Conservation (phyloP, 2,888 invertebrate genomes). For the Meta bourneti region DNA sequence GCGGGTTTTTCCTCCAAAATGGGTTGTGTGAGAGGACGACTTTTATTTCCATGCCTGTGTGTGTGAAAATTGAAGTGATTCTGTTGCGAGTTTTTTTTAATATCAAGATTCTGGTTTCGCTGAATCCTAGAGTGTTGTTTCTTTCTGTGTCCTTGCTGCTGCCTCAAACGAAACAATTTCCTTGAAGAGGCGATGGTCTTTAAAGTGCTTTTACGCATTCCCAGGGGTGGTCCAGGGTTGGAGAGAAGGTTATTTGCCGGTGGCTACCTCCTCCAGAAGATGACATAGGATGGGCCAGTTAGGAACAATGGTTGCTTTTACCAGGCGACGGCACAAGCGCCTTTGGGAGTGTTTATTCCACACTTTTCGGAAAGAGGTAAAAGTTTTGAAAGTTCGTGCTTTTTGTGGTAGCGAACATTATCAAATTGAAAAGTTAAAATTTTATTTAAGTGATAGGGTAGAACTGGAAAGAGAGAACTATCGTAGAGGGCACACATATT, state of each 20-base stretch:
- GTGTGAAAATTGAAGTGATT: slow-evolving; percentile 33
- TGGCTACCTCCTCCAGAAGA: background rate
- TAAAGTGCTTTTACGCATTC: slow-evolving; percentile 14
- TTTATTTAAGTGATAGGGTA: background rate
- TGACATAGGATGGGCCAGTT: background rate
- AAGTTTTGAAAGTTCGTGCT: background rate
- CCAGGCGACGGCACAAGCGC: background rate
- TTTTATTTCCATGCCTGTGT: background rate
- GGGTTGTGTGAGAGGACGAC: background rate
- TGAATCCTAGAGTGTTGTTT: background rate
- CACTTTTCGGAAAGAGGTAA: background rate
- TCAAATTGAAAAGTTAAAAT: background rate
- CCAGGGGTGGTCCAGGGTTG: background rate
- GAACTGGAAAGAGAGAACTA: background rate
- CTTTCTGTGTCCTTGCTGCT: background rate
- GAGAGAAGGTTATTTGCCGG: background rate
- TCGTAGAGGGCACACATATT: too few species aligned
- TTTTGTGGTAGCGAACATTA: background rate
- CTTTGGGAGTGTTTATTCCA: background rate
- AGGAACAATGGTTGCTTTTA: background rate
- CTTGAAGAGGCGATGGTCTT: slow-evolving; percentile 19
- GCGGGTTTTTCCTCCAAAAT: background rate
- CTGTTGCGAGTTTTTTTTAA: background rate
- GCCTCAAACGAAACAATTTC: slow-evolving; percentile 21
- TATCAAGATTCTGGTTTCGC: background rate